Conservation (phyloP, 2,888 invertebrate genomes). For the Parnassius orleans region DNA sequence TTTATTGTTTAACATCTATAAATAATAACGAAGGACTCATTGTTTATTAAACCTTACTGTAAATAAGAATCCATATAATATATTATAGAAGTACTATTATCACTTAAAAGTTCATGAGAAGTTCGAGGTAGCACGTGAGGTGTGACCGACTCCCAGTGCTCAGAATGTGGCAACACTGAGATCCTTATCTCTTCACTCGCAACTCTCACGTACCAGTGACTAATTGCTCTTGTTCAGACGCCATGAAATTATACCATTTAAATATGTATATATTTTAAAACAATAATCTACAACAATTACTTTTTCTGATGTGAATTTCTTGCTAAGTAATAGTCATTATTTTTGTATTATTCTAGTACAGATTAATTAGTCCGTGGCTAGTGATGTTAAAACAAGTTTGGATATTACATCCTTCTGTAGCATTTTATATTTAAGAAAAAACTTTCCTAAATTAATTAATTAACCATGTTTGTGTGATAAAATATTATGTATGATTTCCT, state of each 20-base stretch:
- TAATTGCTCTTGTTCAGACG: constrained; percentile 63
- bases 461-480: no score
- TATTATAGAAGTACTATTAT: not conserved
- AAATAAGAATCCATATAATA: no score
- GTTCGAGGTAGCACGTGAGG: constrained; percentile 31
- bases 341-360: constrained; percentile 26
- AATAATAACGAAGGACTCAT: no score
- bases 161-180: constrained; percentile 34
- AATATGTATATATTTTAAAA: constrained; percentile 59
- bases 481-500: no score
- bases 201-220: constrained; percentile 65
- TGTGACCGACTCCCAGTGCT: constrained; percentile 33
- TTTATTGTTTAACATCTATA: no score
- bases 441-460: no score
- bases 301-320: constrained; percentile 39
- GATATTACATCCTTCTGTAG: no score
- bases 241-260: constrained; percentile 71
- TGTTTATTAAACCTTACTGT: no score
- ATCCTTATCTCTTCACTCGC: constrained; percentile 52
- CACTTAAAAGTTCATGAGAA: constrained; percentile 34
- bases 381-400: not conserved
- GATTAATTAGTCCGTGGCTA: constrained; percentile 13
- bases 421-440: no score
- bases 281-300: constrained; percentile 47
- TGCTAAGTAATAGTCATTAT: constrained; percentile 20